These are phyloP conservation scores for Bufo gargarizans DNA, from an alignment of 2,113 vertebrate species.

Conservation along the genomic window DNA sequence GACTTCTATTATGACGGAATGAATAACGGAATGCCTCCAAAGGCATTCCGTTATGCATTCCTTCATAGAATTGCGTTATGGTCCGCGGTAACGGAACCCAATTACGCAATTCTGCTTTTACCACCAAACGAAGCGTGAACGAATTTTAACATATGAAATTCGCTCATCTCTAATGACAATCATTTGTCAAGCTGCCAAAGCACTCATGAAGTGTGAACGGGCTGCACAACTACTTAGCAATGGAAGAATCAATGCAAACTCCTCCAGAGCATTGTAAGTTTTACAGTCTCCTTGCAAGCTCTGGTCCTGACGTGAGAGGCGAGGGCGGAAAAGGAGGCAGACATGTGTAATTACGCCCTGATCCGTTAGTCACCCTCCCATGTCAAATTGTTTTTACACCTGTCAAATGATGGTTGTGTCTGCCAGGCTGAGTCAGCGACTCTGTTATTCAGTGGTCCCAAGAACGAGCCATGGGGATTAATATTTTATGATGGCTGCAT, in stretches of 20 bases:
- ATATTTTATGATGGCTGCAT: slow-evolving; percentile 50
- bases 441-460: slow-evolving; percentile 41
- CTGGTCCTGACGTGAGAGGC: slow-evolving; percentile 1
- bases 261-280: slow-evolving; percentile 38
- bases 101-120: too few species aligned
- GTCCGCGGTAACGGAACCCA: too few species aligned
- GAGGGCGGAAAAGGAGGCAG: slow-evolving; percentile 20
- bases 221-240: slow-evolving; percentile 24
- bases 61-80: too few species aligned
- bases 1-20: too few species aligned
- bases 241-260: slow-evolving; percentile 37
- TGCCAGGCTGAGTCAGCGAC: slow-evolving; percentile 44
- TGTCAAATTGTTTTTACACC: slow-evolving; percentile 56
- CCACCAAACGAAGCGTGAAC: too few species aligned
- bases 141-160: too few species aligned
- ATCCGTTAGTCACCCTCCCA: slow-evolving; percentile 18
- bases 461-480: slow-evolving; percentile 31
- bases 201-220: slow-evolving; percentile 27
- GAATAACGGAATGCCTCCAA: too few species aligned
- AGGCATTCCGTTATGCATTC: too few species aligned
- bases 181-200: slow-evolving; percentile 41
- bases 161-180: background rate
- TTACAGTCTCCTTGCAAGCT: slow-evolving; percentile 38
- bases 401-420: slow-evolving; percentile 51
- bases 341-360: slow-evolving; percentile 17